These are phyloP conservation scores for Myripristis jacobus DNA, from an alignment of 2,797 vertebrate species.

Conservation along the genomic window DNA sequence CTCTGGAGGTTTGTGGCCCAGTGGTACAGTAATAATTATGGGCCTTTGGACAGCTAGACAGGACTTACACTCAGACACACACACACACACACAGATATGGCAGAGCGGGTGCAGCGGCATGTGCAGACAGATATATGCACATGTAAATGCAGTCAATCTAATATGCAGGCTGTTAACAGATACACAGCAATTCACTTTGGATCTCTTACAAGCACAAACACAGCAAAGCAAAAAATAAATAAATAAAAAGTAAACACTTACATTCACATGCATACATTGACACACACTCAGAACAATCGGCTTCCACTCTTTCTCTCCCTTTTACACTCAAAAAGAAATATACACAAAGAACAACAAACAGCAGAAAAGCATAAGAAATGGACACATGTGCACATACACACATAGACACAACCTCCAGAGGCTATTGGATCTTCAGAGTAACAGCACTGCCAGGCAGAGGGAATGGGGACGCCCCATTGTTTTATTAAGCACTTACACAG, in stretches of 20 bases:
- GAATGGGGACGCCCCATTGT: conserved; percentile 46
- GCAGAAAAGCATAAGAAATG: conserved; percentile 11
- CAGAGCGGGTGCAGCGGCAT: background rate
- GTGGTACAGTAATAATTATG: conserved; percentile 5
- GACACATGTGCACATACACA: conserved; percentile 6
- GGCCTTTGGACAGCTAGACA: conserved; percentile 28
- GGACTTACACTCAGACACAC: conserved; percentile 2
- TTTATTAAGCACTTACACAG: conserved; percentile 45
- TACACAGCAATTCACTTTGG: no score
- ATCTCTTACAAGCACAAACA: background rate
- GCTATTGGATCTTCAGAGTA: conserved; percentile 42
- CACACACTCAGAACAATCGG: background rate
- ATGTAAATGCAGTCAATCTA: no score
- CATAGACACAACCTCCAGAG: conserved; percentile 13
- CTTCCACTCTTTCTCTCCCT: background rate
- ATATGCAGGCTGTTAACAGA: no score
- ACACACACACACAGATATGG: conserved; percentile 3
- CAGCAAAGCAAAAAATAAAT: background rate
- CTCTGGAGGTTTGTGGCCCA: conserved; percentile 18
- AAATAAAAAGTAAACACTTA: no score
- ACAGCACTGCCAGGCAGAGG: conserved; percentile 29
- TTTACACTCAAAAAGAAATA: background rate
- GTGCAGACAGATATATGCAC: background rate
- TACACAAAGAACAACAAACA: background rate
- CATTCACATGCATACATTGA: background rate